These are phyloP conservation scores for Petrolisthes cinctipes DNA, from an alignment of 2,888 invertebrate species.

Conservation along the genomic window DNA sequence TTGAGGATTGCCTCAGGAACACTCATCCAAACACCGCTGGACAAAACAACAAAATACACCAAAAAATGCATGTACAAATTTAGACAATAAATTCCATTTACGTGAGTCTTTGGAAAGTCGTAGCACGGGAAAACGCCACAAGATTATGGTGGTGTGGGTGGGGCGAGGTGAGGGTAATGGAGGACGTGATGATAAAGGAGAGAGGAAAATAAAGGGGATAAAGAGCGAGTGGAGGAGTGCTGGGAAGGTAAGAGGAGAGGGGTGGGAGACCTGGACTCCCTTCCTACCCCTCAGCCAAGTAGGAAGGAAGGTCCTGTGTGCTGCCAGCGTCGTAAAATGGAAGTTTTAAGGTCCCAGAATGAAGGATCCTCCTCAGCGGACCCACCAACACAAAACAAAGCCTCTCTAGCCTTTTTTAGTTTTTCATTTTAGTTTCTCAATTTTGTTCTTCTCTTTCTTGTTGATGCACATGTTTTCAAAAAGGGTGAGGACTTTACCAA, in stretches of 20 bases:
- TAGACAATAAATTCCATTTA: too few relatives aligned
- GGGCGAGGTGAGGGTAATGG: neutral
- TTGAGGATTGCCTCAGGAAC: too few relatives aligned
- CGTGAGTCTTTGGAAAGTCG: too few relatives aligned
- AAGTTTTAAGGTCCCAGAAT: constrained; percentile 20
- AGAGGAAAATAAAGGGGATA: neutral
- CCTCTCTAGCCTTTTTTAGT: too few relatives aligned
- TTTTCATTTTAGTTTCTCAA: too few relatives aligned
- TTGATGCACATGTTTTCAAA: too few relatives aligned
- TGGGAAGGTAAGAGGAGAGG: neutral
- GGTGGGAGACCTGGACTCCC: neutral
- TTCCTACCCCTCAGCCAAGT: neutral
- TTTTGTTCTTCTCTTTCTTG: too few relatives aligned
- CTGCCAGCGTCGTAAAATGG: constrained; percentile 18
- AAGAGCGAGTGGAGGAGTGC: neutral
- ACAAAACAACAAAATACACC: too few relatives aligned
- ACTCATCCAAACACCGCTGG: too few relatives aligned
- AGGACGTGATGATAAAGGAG: neutral
- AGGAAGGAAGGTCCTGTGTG: constrained; percentile 8
- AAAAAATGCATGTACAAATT: too few relatives aligned
- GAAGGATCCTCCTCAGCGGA: neutral
- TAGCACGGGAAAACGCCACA: too few relatives aligned
- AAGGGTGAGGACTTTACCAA: too few relatives aligned
- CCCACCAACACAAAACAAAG: neutral
- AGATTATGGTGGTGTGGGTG: neutral